Base-by-base conservation (phyloP, 2,888 invertebrate species). In the Aporophyla nigra region DNA sequence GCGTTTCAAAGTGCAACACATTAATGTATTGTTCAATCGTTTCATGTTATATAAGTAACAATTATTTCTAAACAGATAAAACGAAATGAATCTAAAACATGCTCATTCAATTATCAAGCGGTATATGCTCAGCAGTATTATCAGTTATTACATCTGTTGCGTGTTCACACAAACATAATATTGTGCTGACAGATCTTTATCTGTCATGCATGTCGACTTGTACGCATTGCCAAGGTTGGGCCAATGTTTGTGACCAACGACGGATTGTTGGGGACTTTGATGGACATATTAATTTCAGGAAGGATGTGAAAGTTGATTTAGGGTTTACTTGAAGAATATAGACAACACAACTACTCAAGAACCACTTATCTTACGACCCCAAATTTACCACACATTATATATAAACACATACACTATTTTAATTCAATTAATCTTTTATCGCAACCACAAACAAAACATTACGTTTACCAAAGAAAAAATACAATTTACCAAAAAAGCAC, bases 141-240 rank as follows among this genome's bases (percentile, higher is more conserved):
- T 87, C 87, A 86, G 80, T 87, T 89, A 80, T 86, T 72, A 80
- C 79, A 87, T 87, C 82, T 87, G 77, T 87, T 76, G 82, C 84
- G 82, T 88, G 85, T 69, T 61, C 65, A 14, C 62, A 71, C 69
- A 72, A 83, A 66, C 56, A 76, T 68, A 76, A 68, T 78, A 63
- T 71, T 75, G 75, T 63, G 59, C 61, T 68, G 77, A 70, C 77
- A 74, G 87, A 87, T 86, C 69, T 69, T 79, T 76, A 87, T 86
- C 87, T 83, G 71, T 69, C 87, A 85, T 85, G 78, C 80, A 84
- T 77, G 71, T 73, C 46, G 59, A 71, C 40, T 72, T 82, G 51
- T 61, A 69, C 71, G 71, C 78, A 58, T 68, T 53, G 49, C 59
- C 76, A 76, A 82, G 54, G 76, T 82, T 75, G 70, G 63, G 12